phyloP scores from a whole-genome alignment of 1,140 invertebrate genomes.

The Acromyrmex echinatior region DNA sequence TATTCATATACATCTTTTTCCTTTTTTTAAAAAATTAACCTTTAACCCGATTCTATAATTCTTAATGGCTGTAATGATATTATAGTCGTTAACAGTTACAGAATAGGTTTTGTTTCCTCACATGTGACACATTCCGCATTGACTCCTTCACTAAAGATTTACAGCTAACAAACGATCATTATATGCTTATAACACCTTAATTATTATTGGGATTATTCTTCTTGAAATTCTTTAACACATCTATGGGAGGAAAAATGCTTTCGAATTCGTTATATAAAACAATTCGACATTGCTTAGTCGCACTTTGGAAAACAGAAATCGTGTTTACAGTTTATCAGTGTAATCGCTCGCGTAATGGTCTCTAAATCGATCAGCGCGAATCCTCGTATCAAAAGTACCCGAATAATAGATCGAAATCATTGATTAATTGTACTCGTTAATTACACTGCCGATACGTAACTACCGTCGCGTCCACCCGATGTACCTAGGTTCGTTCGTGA shows the following conservation, averaged over 20 bases:
- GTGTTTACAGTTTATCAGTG: slow-evolving; percentile 1
- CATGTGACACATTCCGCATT: not conserved
- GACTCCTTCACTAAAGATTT: slow-evolving; percentile 1
- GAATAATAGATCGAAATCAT: slow-evolving; percentile 51
- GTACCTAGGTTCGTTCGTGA: slow-evolving; percentile 48
- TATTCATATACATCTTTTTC: not conserved
- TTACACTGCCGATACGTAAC: slow-evolving; percentile 28
- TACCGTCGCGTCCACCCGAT: slow-evolving; percentile 31
- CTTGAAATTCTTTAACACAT: not conserved
- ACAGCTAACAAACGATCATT: not conserved
- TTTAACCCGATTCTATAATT: no score
- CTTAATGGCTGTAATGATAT: no score
- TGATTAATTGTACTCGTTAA: slow-evolving; percentile 51
- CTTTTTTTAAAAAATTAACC: not conserved
- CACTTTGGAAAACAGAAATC: not conserved
- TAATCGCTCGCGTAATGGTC: slow-evolving; percentile 25
- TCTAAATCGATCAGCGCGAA: slow-evolving; percentile 40
- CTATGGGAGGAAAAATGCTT: not conserved
- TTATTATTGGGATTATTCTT: not conserved
- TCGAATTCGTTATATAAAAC: slow-evolving; percentile 17
- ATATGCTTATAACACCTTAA: not conserved
- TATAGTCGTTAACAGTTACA: no score
- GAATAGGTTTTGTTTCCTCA: not conserved
- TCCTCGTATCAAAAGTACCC: slow-evolving; percentile 47
- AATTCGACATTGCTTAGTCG: not conserved